A percentile compares a stretch with the other conserved stretches of the same genome.
These are phyloP conservation scores for Anser brachyrhynchus DNA, from an alignment of 2,113 vertebrate species.

Conservation along the genomic window DNA sequence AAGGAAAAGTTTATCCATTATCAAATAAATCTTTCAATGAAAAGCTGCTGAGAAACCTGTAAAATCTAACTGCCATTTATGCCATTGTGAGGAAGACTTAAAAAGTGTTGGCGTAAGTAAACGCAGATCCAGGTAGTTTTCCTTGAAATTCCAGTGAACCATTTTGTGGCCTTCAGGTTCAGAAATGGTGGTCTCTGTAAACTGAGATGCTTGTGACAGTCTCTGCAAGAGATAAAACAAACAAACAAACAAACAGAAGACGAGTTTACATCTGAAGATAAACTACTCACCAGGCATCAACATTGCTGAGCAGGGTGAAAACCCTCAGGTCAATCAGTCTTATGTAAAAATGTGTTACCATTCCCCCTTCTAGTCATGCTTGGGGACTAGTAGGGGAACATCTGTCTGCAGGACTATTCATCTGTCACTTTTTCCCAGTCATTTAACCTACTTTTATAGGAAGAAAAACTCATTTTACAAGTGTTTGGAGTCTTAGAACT, in stretches of 20 bases:
- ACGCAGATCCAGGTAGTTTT: background rate
- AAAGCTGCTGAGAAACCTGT: background rate
- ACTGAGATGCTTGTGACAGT: background rate
- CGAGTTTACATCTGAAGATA: background rate
- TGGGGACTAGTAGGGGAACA: background rate
- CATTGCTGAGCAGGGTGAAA: background rate
- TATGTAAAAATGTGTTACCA: background rate
- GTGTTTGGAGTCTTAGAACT: background rate
- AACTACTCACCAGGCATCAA: background rate
- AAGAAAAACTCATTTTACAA: background rate
- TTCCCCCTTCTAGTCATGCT: background rate
- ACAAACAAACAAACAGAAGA: background rate
- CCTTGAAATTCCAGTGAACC: background rate
- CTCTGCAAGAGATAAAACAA: background rate
- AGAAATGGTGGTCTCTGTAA: background rate
- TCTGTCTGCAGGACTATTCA: background rate
- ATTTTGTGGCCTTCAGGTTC: accelerated
- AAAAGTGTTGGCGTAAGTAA: background rate
- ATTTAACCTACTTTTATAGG: background rate
- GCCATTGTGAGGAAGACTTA: accelerated
- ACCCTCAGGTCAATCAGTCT: background rate
- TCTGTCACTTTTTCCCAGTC: background rate
- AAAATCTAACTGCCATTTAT: background rate
- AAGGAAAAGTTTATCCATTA: background rate
- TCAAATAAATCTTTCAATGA: background rate